Conservation (phyloP, 2,113 vertebrate species). For the Lamprologus callipterus region DNA sequence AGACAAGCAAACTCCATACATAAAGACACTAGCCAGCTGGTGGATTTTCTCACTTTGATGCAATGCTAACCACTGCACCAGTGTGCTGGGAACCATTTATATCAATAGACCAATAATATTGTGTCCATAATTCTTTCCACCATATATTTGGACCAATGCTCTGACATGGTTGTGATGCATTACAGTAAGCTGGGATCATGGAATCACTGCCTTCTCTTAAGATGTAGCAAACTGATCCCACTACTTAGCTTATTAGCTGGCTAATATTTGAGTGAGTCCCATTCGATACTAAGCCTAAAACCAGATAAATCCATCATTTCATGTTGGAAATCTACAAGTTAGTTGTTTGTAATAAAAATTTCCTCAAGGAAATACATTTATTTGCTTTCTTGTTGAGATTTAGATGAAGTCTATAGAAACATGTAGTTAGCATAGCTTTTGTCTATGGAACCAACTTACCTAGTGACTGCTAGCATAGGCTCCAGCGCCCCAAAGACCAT, state of each 20-base stretch:
- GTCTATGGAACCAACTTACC: neutral
- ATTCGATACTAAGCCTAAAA: neutral
- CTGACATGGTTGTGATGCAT: neutral
- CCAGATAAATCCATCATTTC: neutral
- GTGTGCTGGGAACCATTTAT: neutral
- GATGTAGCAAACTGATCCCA: neutral
- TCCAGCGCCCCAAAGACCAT: neutral
- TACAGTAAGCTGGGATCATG: neutral
- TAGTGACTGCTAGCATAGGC: neutral
- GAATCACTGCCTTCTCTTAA: neutral
- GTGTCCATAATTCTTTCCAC: neutral
- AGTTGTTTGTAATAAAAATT: neutral
- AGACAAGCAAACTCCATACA: neutral
- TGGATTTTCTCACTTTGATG: neutral
- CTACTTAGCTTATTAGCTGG: neutral
- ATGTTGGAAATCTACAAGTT: neutral
- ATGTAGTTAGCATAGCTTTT: neutral
- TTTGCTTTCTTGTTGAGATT: neutral
- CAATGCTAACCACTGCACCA: neutral
- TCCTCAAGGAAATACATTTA: neutral
- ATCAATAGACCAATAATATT: neutral
- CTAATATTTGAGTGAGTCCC: neutral
- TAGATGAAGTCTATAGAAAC: neutral
- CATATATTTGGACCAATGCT: neutral
- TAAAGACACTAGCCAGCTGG: neutral